A percentile compares a stretch with the other conserved stretches of the same genome.
phyloP scores from a whole-genome alignment of 2,888 invertebrate genomes.

The Zelleria hepariella region DNA sequence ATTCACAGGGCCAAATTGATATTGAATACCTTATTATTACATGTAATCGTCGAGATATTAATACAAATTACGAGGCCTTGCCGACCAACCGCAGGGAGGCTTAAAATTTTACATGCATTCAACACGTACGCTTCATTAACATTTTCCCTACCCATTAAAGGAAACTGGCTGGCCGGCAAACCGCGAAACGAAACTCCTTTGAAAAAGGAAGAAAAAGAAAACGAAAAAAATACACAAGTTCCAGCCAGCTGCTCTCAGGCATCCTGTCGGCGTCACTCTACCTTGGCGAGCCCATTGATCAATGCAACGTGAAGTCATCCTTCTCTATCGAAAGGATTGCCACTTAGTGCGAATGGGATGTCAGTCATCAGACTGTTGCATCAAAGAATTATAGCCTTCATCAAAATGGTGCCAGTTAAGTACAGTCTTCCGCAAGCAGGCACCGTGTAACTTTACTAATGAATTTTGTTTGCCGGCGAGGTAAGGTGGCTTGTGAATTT shows the following conservation, averaged over 20 bases:
- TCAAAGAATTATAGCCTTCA: slow-evolving; percentile 47
- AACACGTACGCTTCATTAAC: slow-evolving; percentile 53
- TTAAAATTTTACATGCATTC: slow-evolving; percentile 44
- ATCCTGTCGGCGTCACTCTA: slow-evolving; percentile 65
- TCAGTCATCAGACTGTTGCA: slow-evolving; percentile 27
- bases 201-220: slow-evolving; percentile 38
- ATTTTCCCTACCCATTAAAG: slow-evolving; percentile 62
- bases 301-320: slow-evolving; percentile 38
- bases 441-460: slow-evolving; percentile 43
- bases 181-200: slow-evolving; percentile 62
- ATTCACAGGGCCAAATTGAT: too few relatives aligned
- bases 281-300: slow-evolving; percentile 58
- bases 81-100: slow-evolving; percentile 28
- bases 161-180: slow-evolving; percentile 51
- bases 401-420: slow-evolving; percentile 16
- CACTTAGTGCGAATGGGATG: slow-evolving; percentile 34
- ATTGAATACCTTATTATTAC: too few relatives aligned
- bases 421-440: slow-evolving; percentile 50
- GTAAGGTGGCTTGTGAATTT: slow-evolving; percentile 34
- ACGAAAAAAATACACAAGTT: slow-evolving; percentile 54
- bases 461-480: slow-evolving; percentile 35
- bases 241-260: slow-evolving; percentile 67
- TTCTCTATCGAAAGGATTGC: slow-evolving; percentile 23
- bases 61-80: slow-evolving; percentile 14
- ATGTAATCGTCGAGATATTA: too few relatives aligned